These are phyloP conservation scores for Symphodus melops DNA, from an alignment of 2,113 vertebrate species.

Conservation along the genomic window DNA sequence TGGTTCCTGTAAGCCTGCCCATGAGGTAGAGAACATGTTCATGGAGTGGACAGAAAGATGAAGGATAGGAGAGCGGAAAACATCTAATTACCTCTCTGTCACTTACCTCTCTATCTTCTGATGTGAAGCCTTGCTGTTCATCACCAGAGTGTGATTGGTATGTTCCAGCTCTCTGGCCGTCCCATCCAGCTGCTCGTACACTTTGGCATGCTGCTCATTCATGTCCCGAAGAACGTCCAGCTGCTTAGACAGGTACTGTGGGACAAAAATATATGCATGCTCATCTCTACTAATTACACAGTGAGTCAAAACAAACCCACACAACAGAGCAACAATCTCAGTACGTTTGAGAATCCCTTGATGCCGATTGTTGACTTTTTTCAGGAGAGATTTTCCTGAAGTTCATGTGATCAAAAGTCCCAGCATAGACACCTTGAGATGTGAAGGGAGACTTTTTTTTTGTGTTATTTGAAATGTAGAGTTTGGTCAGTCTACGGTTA, in stretches of 20 bases:
- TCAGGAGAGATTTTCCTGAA: too few species aligned
- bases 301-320: too few species aligned
- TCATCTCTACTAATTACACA: neutral
- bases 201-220: conserved; percentile 97
- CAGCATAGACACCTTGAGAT: too few species aligned
- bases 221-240: conserved; percentile 94
- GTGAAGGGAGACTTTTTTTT: too few species aligned
- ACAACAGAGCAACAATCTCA: too few species aligned
- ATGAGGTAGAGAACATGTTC: neutral
- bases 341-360: too few species aligned
- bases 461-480: too few species aligned
- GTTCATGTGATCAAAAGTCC: too few species aligned
- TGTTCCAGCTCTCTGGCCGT: conserved; percentile 93
- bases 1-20: conserved; percentile 89
- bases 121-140: conserved; percentile 93
- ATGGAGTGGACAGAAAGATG: neutral
- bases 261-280: neutral
- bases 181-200: conserved; percentile 97
- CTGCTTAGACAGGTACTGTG: conserved; percentile 95
- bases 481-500: too few species aligned
- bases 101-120: conserved; percentile 93
- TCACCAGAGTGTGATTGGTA: conserved; percentile 91
- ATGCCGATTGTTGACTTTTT: too few species aligned
- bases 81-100: conserved; percentile 87
- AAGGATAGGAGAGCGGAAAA: too few species aligned